Evolutionary conservation across 2,797 vertebrate species (phyloP).

Genomic region (Acanthis flammea): DNA sequence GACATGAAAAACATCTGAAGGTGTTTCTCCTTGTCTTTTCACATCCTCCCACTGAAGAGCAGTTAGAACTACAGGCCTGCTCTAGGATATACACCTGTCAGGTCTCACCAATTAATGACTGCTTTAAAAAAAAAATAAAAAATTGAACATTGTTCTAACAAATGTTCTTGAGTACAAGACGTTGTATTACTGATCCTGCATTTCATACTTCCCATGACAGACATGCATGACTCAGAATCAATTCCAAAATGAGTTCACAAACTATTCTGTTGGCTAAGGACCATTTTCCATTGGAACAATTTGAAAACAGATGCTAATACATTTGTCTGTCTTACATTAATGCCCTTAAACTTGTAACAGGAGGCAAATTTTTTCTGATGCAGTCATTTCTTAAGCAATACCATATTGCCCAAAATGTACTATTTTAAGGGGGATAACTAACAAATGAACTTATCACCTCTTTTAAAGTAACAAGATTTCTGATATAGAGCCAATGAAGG

Average conservation of each 20-base stretch:
- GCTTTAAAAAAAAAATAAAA: not conserved
- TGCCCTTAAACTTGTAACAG: not conserved
- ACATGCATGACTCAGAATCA: slow-evolving; percentile 23
- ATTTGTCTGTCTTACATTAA: not conserved
- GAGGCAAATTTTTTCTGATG: not conserved
- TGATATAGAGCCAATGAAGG: not conserved
- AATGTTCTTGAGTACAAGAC: not conserved
- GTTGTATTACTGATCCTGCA: not conserved
- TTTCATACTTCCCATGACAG: slow-evolving; percentile 34
- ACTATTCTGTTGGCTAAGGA: not conserved
- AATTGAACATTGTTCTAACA: not conserved
- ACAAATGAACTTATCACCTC: not conserved
- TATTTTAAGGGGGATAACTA: not conserved
- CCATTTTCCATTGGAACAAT: not conserved
- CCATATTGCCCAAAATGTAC: not conserved
- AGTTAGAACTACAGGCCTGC: not conserved
- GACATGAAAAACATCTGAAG: not conserved
- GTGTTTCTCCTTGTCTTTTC: not conserved
- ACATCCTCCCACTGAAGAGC: not conserved
- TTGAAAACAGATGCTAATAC: not conserved
- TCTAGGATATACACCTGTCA: not conserved
- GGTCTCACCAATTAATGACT: not conserved
- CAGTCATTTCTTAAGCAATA: not conserved
- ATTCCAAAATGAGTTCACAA: not conserved
- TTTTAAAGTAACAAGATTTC: not conserved